phyloP scores from a whole-genome alignment of 2,888 invertebrate species.

The Drosophila conformis region DNA sequence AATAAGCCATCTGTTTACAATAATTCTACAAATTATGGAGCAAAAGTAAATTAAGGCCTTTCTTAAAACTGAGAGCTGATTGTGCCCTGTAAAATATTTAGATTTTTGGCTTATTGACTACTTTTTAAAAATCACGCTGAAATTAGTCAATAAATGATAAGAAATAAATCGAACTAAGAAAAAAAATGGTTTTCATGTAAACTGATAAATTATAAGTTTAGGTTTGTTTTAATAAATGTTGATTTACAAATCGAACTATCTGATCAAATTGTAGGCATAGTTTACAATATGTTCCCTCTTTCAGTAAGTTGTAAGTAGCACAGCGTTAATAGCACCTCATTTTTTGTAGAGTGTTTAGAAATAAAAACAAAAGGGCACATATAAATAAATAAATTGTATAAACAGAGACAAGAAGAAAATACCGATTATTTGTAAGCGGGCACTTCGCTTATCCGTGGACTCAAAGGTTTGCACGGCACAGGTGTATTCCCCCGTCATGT shows the following conservation, averaged over 20 bases:
- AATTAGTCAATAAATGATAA: neutral
- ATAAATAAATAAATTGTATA: conserved; percentile 29
- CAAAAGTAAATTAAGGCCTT: neutral
- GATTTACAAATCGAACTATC: neutral
- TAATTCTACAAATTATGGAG: neutral
- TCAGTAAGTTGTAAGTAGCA: neutral
- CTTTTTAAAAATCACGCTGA: neutral
- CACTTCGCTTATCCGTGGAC: conserved; percentile 84
- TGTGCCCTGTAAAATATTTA: neutral
- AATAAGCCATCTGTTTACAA: too few species aligned
- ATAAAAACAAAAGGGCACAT: conserved; percentile 14
- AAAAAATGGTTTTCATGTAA: too few species aligned
- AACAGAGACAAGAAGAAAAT: conserved; percentile 15
- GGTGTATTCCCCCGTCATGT: conserved; percentile 85
- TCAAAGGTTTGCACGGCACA: conserved; percentile 85
- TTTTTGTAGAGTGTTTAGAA: conserved; percentile 8
- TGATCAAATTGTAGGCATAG: neutral
- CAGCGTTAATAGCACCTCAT: neutral
- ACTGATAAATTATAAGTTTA: too few species aligned
- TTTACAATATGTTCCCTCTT: neutral
- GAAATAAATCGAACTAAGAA: too few species aligned
- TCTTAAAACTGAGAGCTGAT: neutral
- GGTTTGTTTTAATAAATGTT: neutral
- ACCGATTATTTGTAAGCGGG: conserved; percentile 85
- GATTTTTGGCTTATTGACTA: neutral